Evolutionary conservation across 2,797 vertebrate species (phyloP), one percentile per base, ranked within the genome.

Genomic region (Tachyglossus aculeatus): DNA sequence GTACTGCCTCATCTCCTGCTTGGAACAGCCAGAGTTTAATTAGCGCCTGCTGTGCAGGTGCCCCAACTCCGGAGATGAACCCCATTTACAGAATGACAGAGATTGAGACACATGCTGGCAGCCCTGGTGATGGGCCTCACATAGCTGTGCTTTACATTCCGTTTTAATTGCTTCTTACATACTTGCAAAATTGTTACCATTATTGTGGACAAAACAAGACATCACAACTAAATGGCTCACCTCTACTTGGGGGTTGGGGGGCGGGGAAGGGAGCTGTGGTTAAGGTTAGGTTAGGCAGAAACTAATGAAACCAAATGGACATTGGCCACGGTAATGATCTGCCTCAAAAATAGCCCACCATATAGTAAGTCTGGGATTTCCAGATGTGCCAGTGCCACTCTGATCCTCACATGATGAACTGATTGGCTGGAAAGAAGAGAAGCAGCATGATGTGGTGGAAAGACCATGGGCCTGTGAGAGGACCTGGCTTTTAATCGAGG

Each of bases 21-120:
- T 50, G 63, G 12, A 33, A n/a, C 29, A n/a, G 45, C 36, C 29
- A 13, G 1, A n/a, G 24, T 53, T 73, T 74, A 71, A 71, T 54
- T 61, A 67, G 53, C 43, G 9, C 60, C 60, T 60, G 64, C 64
- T 71, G 38, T 9, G 13, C 48, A 27, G 31, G 27, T 15, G 44
- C 10, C 27, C 63, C 43, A 32, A 5, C 48, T 64, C 34, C 12
- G 11, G 52, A 29, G 22, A n/a, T n/a, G n/a, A n/a, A n/a, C n/a
- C n/a, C n/a, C 21, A 0, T 54, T 24, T n/a, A 25, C 2, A 8
- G 43, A 15, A 27, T 44, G 38, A 34, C 44, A 54, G 34, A 57
- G 51, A 31, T 47, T 61, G n/a, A 0, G 1, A 25, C 15, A 21
- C 54, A 67, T 67, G 32, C 43, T 74, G 54, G 32, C 45, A 29